phyloP scores from a whole-genome alignment of 2,113 vertebrate species.

The Irena cyanogastra region DNA sequence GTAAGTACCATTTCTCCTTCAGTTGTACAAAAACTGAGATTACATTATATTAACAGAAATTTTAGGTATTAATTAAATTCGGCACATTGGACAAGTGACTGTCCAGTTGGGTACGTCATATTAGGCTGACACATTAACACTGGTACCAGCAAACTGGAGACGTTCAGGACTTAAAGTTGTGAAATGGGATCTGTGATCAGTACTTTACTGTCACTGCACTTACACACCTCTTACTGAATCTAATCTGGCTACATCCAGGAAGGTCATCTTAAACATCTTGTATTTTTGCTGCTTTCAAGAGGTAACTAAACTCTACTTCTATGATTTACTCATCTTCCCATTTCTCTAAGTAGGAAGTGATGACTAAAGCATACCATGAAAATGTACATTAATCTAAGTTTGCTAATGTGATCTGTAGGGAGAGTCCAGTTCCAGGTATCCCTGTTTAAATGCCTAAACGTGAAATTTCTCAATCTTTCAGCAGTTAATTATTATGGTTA shows the following conservation, averaged over 20 bases:
- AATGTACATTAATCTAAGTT: neutral
- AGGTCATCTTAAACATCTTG: slow-evolving; percentile 84
- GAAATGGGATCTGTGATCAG: neutral
- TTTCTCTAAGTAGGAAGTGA: neutral
- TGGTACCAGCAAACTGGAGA: neutral
- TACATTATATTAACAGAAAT: neutral
- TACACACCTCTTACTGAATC: slow-evolving; percentile 81
- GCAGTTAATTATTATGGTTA: neutral
- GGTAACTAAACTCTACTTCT: slow-evolving; percentile 59
- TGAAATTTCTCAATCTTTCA: neutral
- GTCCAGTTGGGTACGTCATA: neutral
- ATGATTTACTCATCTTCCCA: neutral
- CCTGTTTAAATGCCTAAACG: neutral
- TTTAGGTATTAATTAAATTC: neutral
- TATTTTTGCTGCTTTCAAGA: slow-evolving; percentile 83
- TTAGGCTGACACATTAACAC: neutral
- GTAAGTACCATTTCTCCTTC: neutral
- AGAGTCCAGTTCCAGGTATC: neutral
- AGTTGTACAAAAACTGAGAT: neutral
- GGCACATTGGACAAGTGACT: neutral
- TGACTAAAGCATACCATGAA: neutral
- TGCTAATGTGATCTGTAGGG: neutral
- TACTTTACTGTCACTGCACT: neutral
- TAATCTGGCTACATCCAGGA: slow-evolving; percentile 83
- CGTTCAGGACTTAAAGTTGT: neutral